Evolutionary conservation across 2,113 vertebrate species (phyloP), one percentile per base, ranked within the genome.

Genomic region (Butorides virescens): DNA sequence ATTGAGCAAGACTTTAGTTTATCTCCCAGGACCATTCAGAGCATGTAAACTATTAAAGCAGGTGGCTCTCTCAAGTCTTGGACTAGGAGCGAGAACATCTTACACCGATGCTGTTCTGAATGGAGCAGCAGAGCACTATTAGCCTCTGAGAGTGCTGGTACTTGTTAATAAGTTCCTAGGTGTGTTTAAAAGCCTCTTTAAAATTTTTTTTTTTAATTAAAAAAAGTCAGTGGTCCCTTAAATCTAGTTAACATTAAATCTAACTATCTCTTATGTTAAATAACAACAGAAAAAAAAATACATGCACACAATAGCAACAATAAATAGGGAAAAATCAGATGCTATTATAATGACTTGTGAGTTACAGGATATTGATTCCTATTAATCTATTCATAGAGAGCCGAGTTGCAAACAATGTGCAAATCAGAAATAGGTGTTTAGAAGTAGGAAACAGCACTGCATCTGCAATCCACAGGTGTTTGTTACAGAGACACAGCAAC

Each of bases 321-420:
- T 95, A 98, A 96, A 97, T 95, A 97, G 84, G 86, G 90, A 29
- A 78, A 78, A 78, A 65, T 53, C 25, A 10, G 77, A 91, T 11
- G 11, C 85, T 62, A 58, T 32, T 92, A 52, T 62, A 75, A 87
- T 67, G 71, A 95, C 58, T 95, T 93, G 55, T 78, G 83, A 96
- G 89, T 89, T 91, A 96, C 89, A 93, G 73, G 77, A 49, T 86
- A 88, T 91, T 56, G 90, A 78, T 96, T 97, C 95, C 86, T 95
- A 95, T 97, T 91, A 96, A 97, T 94, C 87, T 89, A 71, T 79
- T 97, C 90, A 95, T 66, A 92, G 91, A 97, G 94, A 96, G 94
- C 92, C 0, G 3, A 89, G 74, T 78, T 91, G 89, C 85, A 91
- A 88, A 93, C 92, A 82, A 21, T 6, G 62, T 95, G 95, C 61